Evolutionary conservation across 1,140 invertebrate species (phyloP), one percentile per base, ranked within the genome.

Genomic region (Trichonephila clavipes): DNA sequence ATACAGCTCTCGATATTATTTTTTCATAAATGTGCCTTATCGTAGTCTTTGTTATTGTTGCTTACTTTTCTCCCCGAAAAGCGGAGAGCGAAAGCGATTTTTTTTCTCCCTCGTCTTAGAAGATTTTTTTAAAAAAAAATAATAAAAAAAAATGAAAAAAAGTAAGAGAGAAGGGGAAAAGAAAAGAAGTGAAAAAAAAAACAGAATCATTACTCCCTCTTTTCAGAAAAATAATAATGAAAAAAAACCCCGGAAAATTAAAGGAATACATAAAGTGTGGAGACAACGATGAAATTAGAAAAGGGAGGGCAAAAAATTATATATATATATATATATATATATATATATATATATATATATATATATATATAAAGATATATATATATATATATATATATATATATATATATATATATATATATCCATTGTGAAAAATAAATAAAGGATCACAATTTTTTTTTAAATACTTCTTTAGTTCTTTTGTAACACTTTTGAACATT

Each of bases 11-110:
- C 87, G 93, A 94, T 89, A 94, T 94, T 94, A 89, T 94, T 94
- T 94, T 94, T 94, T 94, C 86, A 94, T 94, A 94, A 94, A 94
- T 90, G 93, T 90, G 88, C 81, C 87, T 94, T 94, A 94, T 94
- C 93, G 62, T 89, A 69, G 19, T 66, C 93, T 94, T 93, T 93
- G 92, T 93, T 93, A 93, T 93, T 93, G 92, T 93, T 93, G 92
- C 92, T 93, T 93, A 93, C 92, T 93, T 81, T 93, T 88, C 92
- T 93, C 34, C 44, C 58, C 24, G 44, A 90, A 92, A 87, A 87
- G 62, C 66, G 83, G 91, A 92, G 82, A 92, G 62, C 64, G 90
- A 92, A 92, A 93, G 92, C 86, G 40, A 40, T 59, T 90, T 82
- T 58, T 34, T 61, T 51, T 59, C 69, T 24, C 21, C 44, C 19